Base-by-base conservation (phyloP, 2,797 vertebrate species). In the Lagocephalus sceleratus region DNA sequence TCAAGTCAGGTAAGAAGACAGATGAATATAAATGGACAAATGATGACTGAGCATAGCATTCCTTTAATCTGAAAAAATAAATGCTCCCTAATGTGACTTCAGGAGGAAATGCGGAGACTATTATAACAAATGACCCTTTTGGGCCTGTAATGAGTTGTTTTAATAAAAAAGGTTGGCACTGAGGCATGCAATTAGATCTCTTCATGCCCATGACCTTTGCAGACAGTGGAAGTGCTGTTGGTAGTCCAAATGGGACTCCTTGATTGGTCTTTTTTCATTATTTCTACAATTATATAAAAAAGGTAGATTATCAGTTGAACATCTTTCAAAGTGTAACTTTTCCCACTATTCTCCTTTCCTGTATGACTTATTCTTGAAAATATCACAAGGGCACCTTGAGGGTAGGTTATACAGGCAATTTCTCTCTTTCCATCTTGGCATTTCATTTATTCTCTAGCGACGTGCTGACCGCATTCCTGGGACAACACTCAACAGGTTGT, bases 1-100 rank as follows among this genome's bases (percentile, higher is more conserved):
- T 75, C 87, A 89, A 0, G 92, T 99, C 79, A 97, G 96, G 97
- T 99, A 92, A 72, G 73, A 63, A 2, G 26, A 0, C 43, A 11
- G 6, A 42, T 25, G 38, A 21, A 47, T 15, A 20, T 50, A 2
- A 10, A 5, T 17, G 20, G 66, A 47, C 29, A 4, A 12, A 15
- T 10, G 19, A 5, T 44, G 52, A 43, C 4, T 25, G 54, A 44
- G 39, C 43, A 41, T 44, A 25, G 29, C 25, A 15, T 2, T 35
- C 9, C 12, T 35, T 12, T 32, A 29, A 32, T 35, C 11, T 35
- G 8, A 46, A 29, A 25, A 54, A 47, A 8, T 15, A 51, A 65
- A 47, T 32, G 17, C 32, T 63, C 20, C 56, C 60, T 17, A 57
- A 9, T 23, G 26, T 53, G 12, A 53, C 38, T 48, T 65, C 7